A percentile compares a stretch with the other conserved stretches of the same genome.
phyloP scores from a whole-genome alignment of 2,797 vertebrate species.

The Luscinia megarhynchos region DNA sequence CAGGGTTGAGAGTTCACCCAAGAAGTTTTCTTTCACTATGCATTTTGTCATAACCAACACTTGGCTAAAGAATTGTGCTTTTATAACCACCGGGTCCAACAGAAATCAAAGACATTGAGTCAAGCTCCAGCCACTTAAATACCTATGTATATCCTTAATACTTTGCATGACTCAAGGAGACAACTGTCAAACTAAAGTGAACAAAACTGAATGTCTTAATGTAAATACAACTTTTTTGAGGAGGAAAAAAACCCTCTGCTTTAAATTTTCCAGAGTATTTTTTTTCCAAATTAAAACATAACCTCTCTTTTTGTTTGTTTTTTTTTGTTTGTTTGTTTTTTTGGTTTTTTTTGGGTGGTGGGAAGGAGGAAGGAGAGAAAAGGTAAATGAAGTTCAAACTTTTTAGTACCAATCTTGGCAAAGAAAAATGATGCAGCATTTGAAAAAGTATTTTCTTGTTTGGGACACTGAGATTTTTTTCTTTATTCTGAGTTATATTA shows the following conservation, averaged over 20 bases:
- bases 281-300: neutral
- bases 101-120: neutral
- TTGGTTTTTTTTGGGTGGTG: neutral
- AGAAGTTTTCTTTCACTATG: neutral
- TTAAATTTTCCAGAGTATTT: neutral
- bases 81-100: neutral
- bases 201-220: neutral
- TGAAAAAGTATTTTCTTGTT: neutral
- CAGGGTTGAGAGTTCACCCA: neutral
- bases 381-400: neutral
- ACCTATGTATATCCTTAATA: neutral
- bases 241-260: accelerated
- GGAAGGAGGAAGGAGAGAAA: neutral
- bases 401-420: neutral
- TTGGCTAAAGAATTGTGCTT: neutral
- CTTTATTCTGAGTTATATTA: neutral
- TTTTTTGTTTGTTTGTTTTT: no score
- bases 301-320: neutral
- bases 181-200: neutral
- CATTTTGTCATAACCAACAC: neutral
- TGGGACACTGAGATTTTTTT: accelerated
- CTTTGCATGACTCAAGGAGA: neutral
- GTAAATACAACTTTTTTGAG: neutral
- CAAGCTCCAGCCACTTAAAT: neutral
- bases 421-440: neutral